These are phyloP conservation scores for Xerus rutilus DNA, from an alignment of 2,797 vertebrate genomes.

Conservation along the genomic window DNA sequence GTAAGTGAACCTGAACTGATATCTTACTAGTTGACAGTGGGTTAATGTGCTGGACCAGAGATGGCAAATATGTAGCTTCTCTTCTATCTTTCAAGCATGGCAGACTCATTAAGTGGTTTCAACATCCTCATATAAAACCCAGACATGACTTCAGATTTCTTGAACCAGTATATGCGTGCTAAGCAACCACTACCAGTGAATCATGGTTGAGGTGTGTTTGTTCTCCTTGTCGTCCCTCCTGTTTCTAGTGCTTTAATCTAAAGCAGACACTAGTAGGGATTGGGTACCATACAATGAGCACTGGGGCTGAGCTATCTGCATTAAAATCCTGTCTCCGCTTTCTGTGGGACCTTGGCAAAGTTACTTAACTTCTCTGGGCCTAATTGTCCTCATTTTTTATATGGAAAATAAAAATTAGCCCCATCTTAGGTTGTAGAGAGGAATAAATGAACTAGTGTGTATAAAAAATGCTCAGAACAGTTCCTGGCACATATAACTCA, in stretches of 20 bases:
- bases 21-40: not conserved
- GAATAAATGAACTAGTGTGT: constrained; percentile 16
- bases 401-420: not conserved
- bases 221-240: not conserved
- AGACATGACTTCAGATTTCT: constrained; percentile 6
- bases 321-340: constrained; percentile 4
- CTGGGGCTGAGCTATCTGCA: not conserved
- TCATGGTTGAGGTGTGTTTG: not conserved
- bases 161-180: not conserved
- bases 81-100: not conserved
- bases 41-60: constrained; percentile 11
- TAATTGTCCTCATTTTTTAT: constrained; percentile 43
- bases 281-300: not conserved
- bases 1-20: not conserved
- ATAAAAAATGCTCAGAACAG: not conserved
- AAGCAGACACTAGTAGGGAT: not conserved
- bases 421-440: not conserved
- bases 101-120: constrained; percentile 26
- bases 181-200: not conserved
- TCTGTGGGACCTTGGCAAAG: constrained; percentile 51
- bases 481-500: not conserved
- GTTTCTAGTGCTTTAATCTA: not conserved
- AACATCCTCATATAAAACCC: not conserved
- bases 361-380: not conserved
- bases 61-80: not conserved